Conservation (phyloP, 2,888 invertebrate species). For the Adelognathus sp. region DNA sequence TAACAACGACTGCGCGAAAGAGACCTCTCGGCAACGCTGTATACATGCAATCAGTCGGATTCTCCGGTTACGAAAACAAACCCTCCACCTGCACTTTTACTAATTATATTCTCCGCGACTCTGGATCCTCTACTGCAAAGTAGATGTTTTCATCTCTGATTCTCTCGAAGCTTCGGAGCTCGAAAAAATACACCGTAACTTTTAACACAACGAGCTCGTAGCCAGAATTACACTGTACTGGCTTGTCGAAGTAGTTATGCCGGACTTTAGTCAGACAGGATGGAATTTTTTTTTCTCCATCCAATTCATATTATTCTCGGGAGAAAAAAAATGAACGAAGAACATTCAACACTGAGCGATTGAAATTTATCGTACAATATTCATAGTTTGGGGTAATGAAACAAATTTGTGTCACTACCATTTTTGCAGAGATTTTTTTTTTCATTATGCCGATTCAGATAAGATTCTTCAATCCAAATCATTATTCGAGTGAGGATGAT, state of each 20-base stretch:
- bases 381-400: background rate
- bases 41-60: background rate
- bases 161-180: background rate
- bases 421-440: background rate
- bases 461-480: background rate
- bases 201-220: background rate
- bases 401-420: background rate
- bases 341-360: background rate
- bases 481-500: background rate
- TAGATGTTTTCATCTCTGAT: background rate
- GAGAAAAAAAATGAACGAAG: background rate
- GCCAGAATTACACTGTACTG: background rate
- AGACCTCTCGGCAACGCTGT: background rate
- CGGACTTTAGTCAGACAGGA: background rate
- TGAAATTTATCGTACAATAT: background rate
- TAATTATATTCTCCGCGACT: background rate
- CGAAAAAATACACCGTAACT: background rate
- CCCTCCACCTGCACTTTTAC: background rate
- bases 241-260: slow-evolving; percentile 8
- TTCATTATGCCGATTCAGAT: background rate
- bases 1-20: background rate
- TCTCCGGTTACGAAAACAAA: background rate
- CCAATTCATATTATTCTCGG: background rate
- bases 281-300: background rate
- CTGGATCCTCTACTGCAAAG: background rate